Percentiles rank a stretch among this genome's conserved stretches.
Evolutionary conservation across 1,140 invertebrate genomes (phyloP).

Genomic region (Drosophila repletoides): DNA sequence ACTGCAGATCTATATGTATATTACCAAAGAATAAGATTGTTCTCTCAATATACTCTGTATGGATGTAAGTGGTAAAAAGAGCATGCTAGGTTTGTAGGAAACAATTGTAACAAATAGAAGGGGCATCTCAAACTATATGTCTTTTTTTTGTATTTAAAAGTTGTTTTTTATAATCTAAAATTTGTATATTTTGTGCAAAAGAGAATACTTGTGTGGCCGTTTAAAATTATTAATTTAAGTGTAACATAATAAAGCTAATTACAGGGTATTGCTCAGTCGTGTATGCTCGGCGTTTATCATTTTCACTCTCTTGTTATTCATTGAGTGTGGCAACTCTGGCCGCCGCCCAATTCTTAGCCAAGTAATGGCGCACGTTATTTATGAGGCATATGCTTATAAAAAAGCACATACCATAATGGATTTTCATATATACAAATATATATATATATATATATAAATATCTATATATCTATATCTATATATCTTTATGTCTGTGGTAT

Average conservation of each 20-base stretch:
- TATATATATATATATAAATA: neutral
- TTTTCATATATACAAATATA: constrained; percentile 24
- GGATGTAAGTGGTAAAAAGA: too few species aligned
- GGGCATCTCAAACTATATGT: too few species aligned
- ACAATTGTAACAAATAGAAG: too few species aligned
- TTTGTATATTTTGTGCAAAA: too few species aligned
- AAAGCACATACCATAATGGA: constrained; percentile 74
- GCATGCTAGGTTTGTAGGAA: too few species aligned
- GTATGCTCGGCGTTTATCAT: neutral
- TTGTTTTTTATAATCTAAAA: too few species aligned
- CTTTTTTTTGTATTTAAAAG: too few species aligned
- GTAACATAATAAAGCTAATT: too few species aligned
- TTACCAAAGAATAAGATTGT: neutral
- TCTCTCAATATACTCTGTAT: constrained; percentile 3
- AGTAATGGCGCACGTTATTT: constrained; percentile 75
- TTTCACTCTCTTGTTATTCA: neutral
- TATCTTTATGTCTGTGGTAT: constrained; percentile 6
- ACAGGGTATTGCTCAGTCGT: too few species aligned
- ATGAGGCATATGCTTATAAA: constrained; percentile 74
- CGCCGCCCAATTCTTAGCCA: constrained; percentile 45
- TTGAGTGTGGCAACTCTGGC: constrained; percentile 58
- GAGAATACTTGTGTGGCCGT: too few species aligned
- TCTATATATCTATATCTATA: too few species aligned
- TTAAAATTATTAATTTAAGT: too few species aligned
- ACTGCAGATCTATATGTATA: constrained; percentile 48